Evolutionary conservation across 2,113 vertebrate species (phyloP).

Genomic region (Callaeas wilsoni): DNA sequence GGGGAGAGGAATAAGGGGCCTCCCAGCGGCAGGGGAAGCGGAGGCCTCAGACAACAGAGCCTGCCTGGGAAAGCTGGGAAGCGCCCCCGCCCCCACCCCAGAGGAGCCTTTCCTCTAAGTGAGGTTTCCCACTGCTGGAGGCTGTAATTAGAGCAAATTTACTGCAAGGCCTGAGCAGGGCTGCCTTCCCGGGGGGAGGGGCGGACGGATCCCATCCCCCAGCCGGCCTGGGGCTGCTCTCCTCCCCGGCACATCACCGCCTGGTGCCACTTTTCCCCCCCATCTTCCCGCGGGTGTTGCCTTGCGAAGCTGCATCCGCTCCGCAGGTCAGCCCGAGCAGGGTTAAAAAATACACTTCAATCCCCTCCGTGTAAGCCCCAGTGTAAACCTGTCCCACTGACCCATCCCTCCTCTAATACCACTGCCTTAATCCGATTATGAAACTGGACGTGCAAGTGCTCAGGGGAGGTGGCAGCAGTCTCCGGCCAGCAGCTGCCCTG

Average conservation of each 20-base stretch:
- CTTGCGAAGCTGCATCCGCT: not conserved
- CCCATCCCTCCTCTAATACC: conserved; percentile 65
- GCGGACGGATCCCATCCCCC: conserved; percentile 19
- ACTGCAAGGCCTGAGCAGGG: conserved; percentile 69
- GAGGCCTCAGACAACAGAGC: conserved; percentile 62
- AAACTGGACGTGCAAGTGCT: conserved; percentile 65
- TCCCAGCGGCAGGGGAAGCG: conserved; percentile 45
- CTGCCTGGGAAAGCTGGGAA: conserved; percentile 62
- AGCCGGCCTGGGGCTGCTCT: conserved; percentile 26
- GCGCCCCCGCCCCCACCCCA: conserved; percentile 54
- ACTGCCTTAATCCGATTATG: conserved; percentile 65
- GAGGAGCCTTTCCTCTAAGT: conserved; percentile 71
- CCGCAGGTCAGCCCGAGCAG: not conserved
- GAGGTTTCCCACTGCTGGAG: conserved; percentile 77
- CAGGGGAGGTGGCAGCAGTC: conserved; percentile 31
- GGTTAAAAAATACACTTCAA: conserved; percentile 58
- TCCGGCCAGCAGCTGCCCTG: conserved; percentile 13
- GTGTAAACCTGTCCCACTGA: conserved; percentile 68
- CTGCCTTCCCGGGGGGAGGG: conserved; percentile 68
- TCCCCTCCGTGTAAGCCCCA: conserved; percentile 35
- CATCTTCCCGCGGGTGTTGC: not conserved
- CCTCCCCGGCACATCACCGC: not conserved
- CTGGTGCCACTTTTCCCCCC: conserved; percentile 19
- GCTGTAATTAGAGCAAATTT: conserved; percentile 79
- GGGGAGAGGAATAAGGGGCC: conserved; percentile 62